These are phyloP conservation scores for Rhipidura dahli DNA, from an alignment of 2,113 vertebrate genomes.

Conservation along the genomic window DNA sequence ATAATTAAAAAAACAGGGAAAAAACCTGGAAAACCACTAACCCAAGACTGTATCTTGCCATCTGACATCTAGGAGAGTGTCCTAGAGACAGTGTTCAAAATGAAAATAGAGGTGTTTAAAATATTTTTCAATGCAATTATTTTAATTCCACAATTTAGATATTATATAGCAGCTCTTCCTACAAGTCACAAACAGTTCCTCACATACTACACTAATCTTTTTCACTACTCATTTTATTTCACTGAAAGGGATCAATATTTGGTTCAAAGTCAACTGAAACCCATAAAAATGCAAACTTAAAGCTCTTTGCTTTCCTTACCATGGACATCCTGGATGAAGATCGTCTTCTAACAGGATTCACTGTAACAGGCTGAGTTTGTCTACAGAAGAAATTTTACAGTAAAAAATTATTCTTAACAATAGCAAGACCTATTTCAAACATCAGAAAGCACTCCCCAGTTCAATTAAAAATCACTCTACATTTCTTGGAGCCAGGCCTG, in stretches of 20 bases:
- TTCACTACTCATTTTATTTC: neutral
- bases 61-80: neutral
- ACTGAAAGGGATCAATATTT: neutral
- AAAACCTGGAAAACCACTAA: neutral
- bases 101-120: neutral
- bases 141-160: neutral
- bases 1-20: neutral
- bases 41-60: neutral
- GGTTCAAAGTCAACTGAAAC: neutral
- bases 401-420: neutral
- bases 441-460: neutral
- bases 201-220: neutral
- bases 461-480: neutral
- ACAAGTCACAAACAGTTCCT: neutral
- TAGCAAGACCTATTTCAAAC: neutral
- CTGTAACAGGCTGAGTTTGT: slow-evolving; percentile 83
- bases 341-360: slow-evolving; percentile 88
- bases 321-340: slow-evolving; percentile 91
- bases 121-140: neutral
- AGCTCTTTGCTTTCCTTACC: slow-evolving; percentile 74
- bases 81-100: neutral
- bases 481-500: neutral
- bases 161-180: neutral
- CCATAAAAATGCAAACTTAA: neutral
- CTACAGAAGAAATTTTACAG: slow-evolving; percentile 65